phyloP scores from a whole-genome alignment of 2,888 invertebrate genomes.

The Hylaea fasciaria region DNA sequence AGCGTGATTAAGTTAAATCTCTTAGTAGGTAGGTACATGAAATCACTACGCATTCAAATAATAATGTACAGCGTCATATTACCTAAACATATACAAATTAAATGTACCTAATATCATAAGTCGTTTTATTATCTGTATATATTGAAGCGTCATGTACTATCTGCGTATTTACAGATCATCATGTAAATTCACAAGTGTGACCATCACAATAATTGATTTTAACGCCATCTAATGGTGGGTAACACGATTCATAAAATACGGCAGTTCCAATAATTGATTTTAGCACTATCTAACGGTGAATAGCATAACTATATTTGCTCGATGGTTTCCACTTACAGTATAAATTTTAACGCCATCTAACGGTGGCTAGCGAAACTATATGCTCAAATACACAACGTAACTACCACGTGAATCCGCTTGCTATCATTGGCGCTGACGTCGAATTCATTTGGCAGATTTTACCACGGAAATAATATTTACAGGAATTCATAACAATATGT shows the following conservation, averaged over 20 bases:
- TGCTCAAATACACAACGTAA: neutral
- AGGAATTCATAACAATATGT: neutral
- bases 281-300: neutral
- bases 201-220: neutral
- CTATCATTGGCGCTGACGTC: too few relatives aligned
- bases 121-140: too few relatives aligned
- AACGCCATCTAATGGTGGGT: neutral
- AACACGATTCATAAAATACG: too few relatives aligned
- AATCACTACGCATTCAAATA: neutral
- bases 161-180: conserved; percentile 39
- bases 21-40: too few relatives aligned
- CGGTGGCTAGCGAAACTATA: conserved; percentile 1
- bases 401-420: too few relatives aligned
- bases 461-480: too few relatives aligned
- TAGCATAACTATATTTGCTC: too few relatives aligned
- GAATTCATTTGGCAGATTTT: too few relatives aligned
- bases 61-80: neutral
- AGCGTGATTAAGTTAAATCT: neutral
- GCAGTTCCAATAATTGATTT: neutral
- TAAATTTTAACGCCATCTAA: conserved; percentile 16
- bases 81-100: too few relatives aligned
- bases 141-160: too few relatives aligned
- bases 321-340: neutral
- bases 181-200: conserved; percentile 39
- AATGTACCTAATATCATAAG: too few relatives aligned